Percentiles rank a stretch among this genome's conserved stretches.
phyloP scores from a whole-genome alignment of 2,113 vertebrate species.

The Raphicerus campestris region DNA sequence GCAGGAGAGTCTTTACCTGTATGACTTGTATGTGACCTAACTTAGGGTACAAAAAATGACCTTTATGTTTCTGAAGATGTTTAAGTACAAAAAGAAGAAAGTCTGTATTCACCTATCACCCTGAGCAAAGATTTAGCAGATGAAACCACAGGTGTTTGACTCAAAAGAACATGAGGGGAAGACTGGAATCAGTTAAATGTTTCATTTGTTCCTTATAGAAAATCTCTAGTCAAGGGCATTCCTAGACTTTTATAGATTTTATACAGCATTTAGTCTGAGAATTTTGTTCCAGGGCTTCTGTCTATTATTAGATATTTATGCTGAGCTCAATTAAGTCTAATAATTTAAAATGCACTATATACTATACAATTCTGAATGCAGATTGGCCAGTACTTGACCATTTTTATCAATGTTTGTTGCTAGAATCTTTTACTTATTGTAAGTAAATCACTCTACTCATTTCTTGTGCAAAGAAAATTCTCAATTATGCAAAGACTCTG shows the following conservation, averaged over 20 bases:
- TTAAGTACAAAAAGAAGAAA: conserved; percentile 67
- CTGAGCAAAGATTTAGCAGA: conserved; percentile 59
- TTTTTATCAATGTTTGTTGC: background rate
- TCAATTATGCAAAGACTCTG: background rate
- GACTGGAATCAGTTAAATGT: conserved; percentile 11
- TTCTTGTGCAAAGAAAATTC: conserved; percentile 1
- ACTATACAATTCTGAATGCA: background rate
- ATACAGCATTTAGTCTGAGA: conserved; percentile 17
- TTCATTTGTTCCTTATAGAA: conserved; percentile 55
- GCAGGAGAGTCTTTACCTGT: conserved; percentile 28
- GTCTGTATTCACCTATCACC: conserved; percentile 54
- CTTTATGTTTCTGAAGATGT: conserved; percentile 59
- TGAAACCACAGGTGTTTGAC: conserved; percentile 62
- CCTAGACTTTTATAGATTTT: conserved; percentile 48
- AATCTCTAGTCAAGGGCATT: conserved; percentile 40
- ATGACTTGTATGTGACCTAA: conserved; percentile 54
- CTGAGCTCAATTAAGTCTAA: conserved; percentile 11
- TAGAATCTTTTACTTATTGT: background rate
- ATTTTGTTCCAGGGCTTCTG: background rate
- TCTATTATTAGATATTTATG: conserved; percentile 3
- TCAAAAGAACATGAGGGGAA: conserved; percentile 55
- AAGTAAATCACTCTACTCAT: background rate
- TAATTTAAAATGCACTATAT: background rate
- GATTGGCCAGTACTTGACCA: background rate
- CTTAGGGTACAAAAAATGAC: conserved; percentile 44